Conservation (phyloP, 2,113 vertebrate species). For the Cynopterus brachyotis region DNA sequence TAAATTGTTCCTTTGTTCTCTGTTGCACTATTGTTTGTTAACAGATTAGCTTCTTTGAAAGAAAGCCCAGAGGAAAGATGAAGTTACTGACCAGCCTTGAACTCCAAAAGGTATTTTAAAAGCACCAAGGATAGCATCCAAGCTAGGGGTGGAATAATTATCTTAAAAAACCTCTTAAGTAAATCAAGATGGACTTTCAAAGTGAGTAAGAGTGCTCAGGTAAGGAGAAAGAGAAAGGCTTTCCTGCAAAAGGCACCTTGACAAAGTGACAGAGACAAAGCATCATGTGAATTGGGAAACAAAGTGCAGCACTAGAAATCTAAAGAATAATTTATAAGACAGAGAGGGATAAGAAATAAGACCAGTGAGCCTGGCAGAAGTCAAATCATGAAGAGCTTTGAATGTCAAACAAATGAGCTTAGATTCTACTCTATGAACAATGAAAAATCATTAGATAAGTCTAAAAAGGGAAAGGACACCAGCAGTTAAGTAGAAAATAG, state of each 20-base stretch:
- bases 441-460: not conserved
- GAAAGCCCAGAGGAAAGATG: not conserved
- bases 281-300: not conserved
- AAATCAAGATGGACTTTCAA: not conserved
- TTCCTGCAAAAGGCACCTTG: not conserved
- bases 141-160: not conserved
- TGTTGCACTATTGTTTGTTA: not conserved
- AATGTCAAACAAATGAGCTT: not conserved
- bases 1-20: not conserved
- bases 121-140: not conserved
- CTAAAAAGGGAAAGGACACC: not conserved
- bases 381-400: not conserved
- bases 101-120: not conserved
- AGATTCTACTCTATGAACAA: not conserved
- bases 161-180: not conserved
- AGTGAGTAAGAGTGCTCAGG: not conserved
- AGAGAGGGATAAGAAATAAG: not conserved
- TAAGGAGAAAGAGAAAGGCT: not conserved
- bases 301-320: not conserved
- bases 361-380: not conserved
- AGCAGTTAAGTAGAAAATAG: not conserved
- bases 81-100: not conserved
- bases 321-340: conserved; percentile 18
- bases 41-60: not conserved
- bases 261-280: not conserved